These are phyloP conservation scores for Onychomys leucogaster DNA, from an alignment of 2,797 vertebrate genomes.

Conservation along the genomic window DNA sequence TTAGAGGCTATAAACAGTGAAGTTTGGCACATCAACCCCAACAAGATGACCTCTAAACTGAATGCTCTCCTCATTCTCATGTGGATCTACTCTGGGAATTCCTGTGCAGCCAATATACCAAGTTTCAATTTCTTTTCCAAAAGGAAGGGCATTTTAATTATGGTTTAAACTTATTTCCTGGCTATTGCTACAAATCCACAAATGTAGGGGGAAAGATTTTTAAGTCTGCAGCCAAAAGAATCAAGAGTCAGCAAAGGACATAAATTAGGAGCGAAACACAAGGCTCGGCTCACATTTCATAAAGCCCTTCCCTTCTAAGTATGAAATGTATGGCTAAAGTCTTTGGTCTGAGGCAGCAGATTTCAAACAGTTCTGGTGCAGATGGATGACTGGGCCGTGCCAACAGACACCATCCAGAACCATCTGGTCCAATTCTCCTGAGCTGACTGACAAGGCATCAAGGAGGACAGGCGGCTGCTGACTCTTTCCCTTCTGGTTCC, in stretches of 20 bases:
- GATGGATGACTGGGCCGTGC: not conserved
- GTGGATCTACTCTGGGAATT: not conserved
- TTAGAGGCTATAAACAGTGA: not conserved
- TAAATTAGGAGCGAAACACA: not conserved
- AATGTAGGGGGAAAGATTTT: not conserved
- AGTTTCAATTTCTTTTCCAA: not conserved
- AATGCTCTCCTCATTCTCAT: not conserved
- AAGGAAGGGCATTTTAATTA: not conserved
- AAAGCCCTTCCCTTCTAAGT: not conserved
- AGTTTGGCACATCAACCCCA: not conserved
- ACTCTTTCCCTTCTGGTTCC: not conserved
- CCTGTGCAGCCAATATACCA: not conserved
- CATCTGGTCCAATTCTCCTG: not conserved
- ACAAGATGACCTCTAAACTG: not conserved
- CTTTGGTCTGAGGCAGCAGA: not conserved
- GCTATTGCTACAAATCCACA: not conserved
- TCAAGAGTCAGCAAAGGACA: not conserved
- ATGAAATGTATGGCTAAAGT: not conserved
- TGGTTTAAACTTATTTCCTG: slow-evolving; percentile 28
- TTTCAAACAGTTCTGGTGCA: not conserved
- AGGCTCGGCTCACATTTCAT: not conserved
- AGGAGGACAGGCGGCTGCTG: not conserved
- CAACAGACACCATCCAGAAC: not conserved
- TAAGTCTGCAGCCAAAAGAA: not conserved
- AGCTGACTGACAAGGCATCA: not conserved